phyloP scores from a whole-genome alignment of 2,888 invertebrate genomes.

The Muschampia plurimacula region DNA sequence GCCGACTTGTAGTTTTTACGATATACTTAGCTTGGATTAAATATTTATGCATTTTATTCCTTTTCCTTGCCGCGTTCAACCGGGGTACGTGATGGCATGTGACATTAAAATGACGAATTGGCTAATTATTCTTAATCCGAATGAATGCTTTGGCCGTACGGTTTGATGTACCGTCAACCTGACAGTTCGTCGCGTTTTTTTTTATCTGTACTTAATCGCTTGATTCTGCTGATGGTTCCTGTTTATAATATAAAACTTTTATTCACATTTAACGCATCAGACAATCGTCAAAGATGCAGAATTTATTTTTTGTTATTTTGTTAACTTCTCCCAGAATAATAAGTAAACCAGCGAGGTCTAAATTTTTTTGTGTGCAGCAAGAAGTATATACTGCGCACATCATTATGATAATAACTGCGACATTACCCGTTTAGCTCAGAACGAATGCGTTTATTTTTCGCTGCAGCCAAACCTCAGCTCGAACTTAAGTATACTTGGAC shows the following conservation, averaged over 20 bases:
- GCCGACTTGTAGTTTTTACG: conserved; percentile 83
- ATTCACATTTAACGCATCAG: conserved; percentile 9
- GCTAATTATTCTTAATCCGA: conserved; percentile 84
- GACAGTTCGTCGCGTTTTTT: conserved; percentile 54
- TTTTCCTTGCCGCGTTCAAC: conserved; percentile 58
- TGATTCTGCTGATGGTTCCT: conserved; percentile 41
- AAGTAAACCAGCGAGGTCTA: conserved; percentile 16
- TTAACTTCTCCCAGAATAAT: conserved; percentile 8
- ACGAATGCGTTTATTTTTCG: conserved; percentile 75
- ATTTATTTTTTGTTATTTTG: conserved; percentile 13
- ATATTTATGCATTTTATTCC: conserved; percentile 74
- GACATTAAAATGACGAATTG: conserved; percentile 85
- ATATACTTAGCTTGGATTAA: conserved; percentile 79
- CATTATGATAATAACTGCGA: conserved; percentile 77
- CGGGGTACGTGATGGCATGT: conserved; percentile 82
- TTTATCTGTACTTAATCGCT: conserved; percentile 55
- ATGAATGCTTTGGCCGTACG: conserved; percentile 72
- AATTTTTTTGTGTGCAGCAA: conserved; percentile 53
- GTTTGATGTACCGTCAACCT: conserved; percentile 67
- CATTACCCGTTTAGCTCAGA: conserved; percentile 73
- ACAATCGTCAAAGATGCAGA: conserved; percentile 11
- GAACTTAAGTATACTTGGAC: conserved; percentile 54
- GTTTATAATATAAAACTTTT: conserved; percentile 8
- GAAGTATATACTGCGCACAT: conserved; percentile 62
- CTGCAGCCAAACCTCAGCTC: conserved; percentile 60